These are phyloP conservation scores for Microcebus jonahi DNA, from an alignment of 2,113 vertebrate genomes.

Conservation along the genomic window DNA sequence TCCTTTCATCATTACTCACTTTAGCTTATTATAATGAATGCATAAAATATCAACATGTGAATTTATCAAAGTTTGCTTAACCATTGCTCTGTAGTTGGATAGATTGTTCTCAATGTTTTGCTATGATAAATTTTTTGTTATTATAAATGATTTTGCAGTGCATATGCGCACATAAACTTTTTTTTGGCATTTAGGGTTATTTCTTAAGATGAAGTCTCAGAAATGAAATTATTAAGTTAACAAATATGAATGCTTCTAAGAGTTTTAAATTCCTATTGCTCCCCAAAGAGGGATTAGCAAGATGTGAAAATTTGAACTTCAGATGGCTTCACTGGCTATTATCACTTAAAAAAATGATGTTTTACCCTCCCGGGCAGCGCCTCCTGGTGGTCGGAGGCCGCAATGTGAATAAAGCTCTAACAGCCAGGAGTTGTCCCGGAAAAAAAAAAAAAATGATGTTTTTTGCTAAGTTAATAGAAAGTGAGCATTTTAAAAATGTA, in stretches of 20 bases:
- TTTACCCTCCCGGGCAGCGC: background rate
- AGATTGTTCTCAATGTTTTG: background rate
- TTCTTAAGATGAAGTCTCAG: conserved; percentile 26
- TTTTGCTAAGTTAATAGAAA: background rate
- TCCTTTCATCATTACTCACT: background rate
- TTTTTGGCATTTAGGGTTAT: background rate
- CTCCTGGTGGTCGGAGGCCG: background rate
- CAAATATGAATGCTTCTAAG: background rate
- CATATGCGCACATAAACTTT: background rate
- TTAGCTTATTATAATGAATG: background rate
- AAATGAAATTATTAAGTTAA: background rate
- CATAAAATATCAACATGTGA: conserved; percentile 1
- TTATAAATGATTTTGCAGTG: background rate
- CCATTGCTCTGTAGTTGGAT: background rate
- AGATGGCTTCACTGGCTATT: background rate
- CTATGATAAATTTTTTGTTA: background rate
- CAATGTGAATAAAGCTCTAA: background rate
- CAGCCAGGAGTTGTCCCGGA: background rate
- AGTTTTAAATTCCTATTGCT: background rate
- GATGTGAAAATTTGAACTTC: background rate
- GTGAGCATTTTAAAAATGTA: background rate
- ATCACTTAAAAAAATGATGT: background rate
- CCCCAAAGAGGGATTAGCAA: background rate
- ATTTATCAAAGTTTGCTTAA: background rate
- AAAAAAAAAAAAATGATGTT: background rate